These are phyloP conservation scores for Lutjanus campechanus DNA, from an alignment of 2,797 vertebrate species.

Conservation along the genomic window DNA sequence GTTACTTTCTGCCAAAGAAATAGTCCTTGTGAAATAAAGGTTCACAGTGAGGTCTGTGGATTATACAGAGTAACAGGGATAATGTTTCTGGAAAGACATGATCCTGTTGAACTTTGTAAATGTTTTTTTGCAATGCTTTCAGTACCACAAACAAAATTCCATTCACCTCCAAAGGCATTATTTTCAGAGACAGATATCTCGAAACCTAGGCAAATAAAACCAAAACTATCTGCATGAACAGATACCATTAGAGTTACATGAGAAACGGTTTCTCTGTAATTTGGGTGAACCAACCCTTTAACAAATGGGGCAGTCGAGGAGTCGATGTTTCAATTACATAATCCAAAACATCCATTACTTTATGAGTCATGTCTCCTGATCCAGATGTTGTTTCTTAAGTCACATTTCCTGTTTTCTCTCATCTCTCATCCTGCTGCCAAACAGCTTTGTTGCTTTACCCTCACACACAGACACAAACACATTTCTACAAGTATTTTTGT, in stretches of 20 bases:
- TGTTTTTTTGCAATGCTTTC: constrained; percentile 6
- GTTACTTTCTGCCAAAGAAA: constrained; percentile 10
- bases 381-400: constrained; percentile 64
- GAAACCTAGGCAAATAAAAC: constrained; percentile 22
- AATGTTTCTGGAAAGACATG: not conserved
- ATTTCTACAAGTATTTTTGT: constrained; percentile 41
- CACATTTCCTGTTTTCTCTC: constrained; percentile 60
- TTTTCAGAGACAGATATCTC: not conserved
- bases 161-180: not conserved
- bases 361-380: constrained; percentile 65
- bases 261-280: constrained; percentile 34
- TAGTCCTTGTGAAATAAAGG: not conserved
- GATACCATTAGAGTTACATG: constrained; percentile 10
- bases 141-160: not conserved
- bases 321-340: constrained; percentile 41
- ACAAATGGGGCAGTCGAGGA: constrained; percentile 24
- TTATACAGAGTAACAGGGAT: not conserved
- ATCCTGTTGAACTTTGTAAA: not conserved
- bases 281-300: constrained; percentile 37
- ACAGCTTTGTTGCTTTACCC: constrained; percentile 25
- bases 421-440: constrained; percentile 28
- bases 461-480: constrained; percentile 36
- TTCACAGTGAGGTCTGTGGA: not conserved
- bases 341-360: constrained; percentile 67
- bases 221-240: constrained; percentile 11